Base-by-base conservation (phyloP, 2,113 vertebrate species). In the Salminus brasiliensis region DNA sequence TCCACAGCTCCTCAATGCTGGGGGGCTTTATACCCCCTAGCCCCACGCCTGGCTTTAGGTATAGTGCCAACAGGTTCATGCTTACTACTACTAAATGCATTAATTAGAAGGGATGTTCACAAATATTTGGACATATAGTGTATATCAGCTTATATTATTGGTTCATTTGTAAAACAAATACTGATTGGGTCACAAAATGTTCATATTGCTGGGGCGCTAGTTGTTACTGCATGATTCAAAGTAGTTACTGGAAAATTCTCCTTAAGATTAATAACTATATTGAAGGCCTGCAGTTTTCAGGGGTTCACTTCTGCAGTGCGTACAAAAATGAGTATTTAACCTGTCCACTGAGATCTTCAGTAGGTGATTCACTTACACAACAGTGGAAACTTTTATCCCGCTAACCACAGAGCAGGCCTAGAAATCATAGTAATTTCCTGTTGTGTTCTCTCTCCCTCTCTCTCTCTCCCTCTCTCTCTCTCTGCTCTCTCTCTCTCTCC, bases 401-500 rank as follows among this genome's bases (percentile, higher is more conserved):
- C 34, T 57, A 80, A 36, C 70, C 60, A 66, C 30, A 73, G 43
- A 39, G 32, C 57, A 65, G n/a, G 11, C 43, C 29, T 21, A 75
- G 62, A 53, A 65, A 76, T 66, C 25, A 52, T 49, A 47, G 47
- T 27, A 32, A 66, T 53, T 66, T 55, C 32, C 25, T 47, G 41
- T 55, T 55, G 47, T 72, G 12, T 49, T 68, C 41, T 63, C 45
- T 77, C 21, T 78, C 11, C 49, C 27, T n/a, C 18, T 41, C 65
- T 57, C 47, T 29, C n/a, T 32, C 34, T 69, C 52, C 11, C n/a
- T 57, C 10, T 57, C 32, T 39, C 36, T 57, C 36, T 52, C 47
- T 68, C 15, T 27, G n/a, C 49, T 69, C 49, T 41, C 36, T 55
- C 34, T 39, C 39, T 67, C 27, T n/a, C 41, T 57, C 27, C 27